Evolutionary conservation across 2,113 vertebrate genomes (phyloP).

Genomic region (Pelecanus crispus): DNA sequence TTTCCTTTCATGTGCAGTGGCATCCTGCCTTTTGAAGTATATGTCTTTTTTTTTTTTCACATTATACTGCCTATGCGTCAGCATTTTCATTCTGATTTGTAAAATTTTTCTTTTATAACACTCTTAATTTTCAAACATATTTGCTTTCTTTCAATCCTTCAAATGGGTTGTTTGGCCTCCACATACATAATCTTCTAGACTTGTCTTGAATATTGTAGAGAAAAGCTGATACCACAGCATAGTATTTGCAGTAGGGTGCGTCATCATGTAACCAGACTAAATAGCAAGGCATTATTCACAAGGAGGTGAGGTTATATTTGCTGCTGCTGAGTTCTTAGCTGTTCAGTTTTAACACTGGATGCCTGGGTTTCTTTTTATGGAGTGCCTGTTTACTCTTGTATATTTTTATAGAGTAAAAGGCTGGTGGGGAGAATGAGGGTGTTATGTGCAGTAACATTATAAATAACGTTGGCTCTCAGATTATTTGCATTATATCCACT

Average conservation of each 20-base stretch:
- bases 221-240: not conserved
- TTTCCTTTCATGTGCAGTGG: not conserved
- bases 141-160: not conserved
- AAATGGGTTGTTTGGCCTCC: not conserved
- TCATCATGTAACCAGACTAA: not conserved
- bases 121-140: not conserved
- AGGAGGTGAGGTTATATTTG: not conserved
- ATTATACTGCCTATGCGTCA: not conserved
- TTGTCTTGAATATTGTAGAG: not conserved
- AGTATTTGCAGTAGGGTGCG: not conserved
- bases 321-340: constrained; percentile 15
- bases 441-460: constrained; percentile 42
- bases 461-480: not conserved
- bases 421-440: constrained; percentile 45
- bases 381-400: constrained; percentile 24
- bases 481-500: constrained; percentile 30
- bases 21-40: not conserved
- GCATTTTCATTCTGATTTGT: not conserved
- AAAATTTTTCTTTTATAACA: not conserved
- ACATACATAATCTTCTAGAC: not conserved
- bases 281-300: constrained; percentile 1
- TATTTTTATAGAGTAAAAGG: constrained; percentile 47
- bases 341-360: constrained; percentile 20
- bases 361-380: constrained; percentile 32
- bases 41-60: not conserved